These are phyloP conservation scores for Crematogaster levior DNA, from an alignment of 2,888 invertebrate genomes.

Conservation along the genomic window DNA sequence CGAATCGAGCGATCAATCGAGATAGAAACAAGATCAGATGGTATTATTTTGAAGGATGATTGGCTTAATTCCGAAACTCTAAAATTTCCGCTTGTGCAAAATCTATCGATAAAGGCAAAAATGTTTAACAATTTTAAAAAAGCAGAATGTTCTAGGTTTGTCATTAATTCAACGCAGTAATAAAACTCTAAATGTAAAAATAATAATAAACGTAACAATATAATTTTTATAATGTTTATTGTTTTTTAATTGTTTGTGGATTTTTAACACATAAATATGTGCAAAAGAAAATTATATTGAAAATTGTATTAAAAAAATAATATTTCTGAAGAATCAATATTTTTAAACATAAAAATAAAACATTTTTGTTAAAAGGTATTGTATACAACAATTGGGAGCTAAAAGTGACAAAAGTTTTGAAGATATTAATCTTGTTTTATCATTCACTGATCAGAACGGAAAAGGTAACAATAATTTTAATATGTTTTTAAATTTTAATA, in stretches of 20 bases:
- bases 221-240: background rate
- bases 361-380: conserved; percentile 60
- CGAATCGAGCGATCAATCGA: background rate
- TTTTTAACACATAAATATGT: background rate
- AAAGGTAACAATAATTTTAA: conserved; percentile 6
- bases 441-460: background rate
- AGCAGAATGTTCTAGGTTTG: conserved; percentile 30
- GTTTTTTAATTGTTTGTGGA: background rate
- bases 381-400: conserved; percentile 38
- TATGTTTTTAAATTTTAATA: no score
- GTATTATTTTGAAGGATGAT: background rate
- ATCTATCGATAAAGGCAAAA: background rate
- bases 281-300: background rate
- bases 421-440: conserved; percentile 56
- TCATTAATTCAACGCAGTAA: background rate
- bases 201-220: background rate
- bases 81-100: background rate
- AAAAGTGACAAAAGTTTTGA: background rate
- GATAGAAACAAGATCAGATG: background rate
- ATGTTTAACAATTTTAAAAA: background rate
- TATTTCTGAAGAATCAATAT: background rate
- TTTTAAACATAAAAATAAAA: background rate
- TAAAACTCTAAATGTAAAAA: background rate
- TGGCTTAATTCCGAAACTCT: background rate
- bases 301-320: background rate